Conservation (phyloP, 53 echinoderm and acorn worm genomes). For the Zoroaster sp. region DNA sequence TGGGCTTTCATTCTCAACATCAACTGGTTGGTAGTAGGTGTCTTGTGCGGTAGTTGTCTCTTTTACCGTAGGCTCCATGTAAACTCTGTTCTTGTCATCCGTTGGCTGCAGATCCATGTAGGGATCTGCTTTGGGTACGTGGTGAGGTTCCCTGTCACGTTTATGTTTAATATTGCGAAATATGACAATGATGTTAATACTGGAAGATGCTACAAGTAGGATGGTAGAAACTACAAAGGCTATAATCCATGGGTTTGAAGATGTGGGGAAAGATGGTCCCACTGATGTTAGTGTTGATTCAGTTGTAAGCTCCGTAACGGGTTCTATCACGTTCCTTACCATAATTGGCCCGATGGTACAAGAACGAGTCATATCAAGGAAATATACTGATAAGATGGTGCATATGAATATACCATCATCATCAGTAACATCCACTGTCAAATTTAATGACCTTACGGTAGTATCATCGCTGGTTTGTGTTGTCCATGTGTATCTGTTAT, state of each 20-base stretch:
- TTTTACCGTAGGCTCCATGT: background rate
- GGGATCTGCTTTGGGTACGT: background rate
- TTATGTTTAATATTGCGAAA: background rate
- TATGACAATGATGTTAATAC: background rate
- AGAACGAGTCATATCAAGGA: background rate
- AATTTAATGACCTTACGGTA: background rate
- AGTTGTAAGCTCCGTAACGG: no score
- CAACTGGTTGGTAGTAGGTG: background rate
- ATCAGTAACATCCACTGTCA: background rate
- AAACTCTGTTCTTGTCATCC: conserved; percentile 18
- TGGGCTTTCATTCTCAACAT: background rate
- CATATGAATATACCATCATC: background rate
- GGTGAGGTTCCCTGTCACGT: background rate
- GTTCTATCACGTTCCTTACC: background rate
- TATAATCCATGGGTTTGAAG: background rate
- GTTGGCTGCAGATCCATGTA: conserved; percentile 34
- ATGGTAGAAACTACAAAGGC: background rate
- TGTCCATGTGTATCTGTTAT: background rate
- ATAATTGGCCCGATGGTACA: background rate
- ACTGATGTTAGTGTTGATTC: no score
- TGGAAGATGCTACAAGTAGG: background rate
- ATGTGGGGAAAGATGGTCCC: no score
- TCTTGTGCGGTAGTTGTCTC: background rate
- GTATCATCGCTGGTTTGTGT: background rate
- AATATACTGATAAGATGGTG: background rate